phyloP scores from a whole-genome alignment of 2,888 invertebrate species.

The Drosophila eohydei region DNA sequence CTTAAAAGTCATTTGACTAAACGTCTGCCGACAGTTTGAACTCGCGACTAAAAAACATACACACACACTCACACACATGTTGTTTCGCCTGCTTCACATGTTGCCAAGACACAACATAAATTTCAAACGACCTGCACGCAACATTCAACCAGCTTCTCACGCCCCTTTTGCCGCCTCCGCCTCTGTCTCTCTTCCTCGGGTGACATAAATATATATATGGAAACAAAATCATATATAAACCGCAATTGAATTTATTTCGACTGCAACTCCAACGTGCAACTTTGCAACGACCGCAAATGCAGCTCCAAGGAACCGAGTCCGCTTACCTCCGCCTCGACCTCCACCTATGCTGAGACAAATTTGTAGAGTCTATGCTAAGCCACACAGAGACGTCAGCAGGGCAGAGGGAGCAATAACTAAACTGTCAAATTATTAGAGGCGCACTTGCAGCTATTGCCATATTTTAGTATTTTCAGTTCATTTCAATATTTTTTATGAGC shows the following conservation, averaged over 20 bases:
- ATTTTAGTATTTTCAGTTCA: slow-evolving; percentile 49
- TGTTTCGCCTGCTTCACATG: slow-evolving; percentile 61
- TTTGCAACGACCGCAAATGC: slow-evolving; percentile 62
- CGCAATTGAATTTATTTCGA: slow-evolving; percentile 81
- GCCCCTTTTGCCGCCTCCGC: slow-evolving; percentile 5
- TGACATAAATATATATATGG: slow-evolving; percentile 66
- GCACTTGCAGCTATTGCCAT: slow-evolving; percentile 48
- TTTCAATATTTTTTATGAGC: slow-evolving; percentile 68
- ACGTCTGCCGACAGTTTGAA: slow-evolving; percentile 73
- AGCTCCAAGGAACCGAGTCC: slow-evolving; percentile 10
- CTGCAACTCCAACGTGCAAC: slow-evolving; percentile 59
- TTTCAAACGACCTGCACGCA: slow-evolving; percentile 68
- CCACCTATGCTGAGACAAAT: not conserved
- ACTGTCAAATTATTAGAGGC: slow-evolving; percentile 80
- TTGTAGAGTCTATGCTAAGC: slow-evolving; percentile 2
- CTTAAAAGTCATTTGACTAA: slow-evolving; percentile 79
- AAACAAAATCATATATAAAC: slow-evolving; percentile 79
- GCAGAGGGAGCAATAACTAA: slow-evolving; percentile 52
- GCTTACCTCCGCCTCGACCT: not conserved
- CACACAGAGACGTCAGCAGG: slow-evolving; percentile 10
- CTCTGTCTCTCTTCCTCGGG: slow-evolving; percentile 45
- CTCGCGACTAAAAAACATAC: slow-evolving; percentile 26
- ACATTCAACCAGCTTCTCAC: slow-evolving; percentile 21
- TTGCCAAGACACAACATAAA: slow-evolving; percentile 79
- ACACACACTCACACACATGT: slow-evolving; percentile 2